Percentiles rank a stretch among this genome's conserved stretches.
phyloP scores from a whole-genome alignment of 2,797 vertebrate genomes.

The Macropus fuliginosus region DNA sequence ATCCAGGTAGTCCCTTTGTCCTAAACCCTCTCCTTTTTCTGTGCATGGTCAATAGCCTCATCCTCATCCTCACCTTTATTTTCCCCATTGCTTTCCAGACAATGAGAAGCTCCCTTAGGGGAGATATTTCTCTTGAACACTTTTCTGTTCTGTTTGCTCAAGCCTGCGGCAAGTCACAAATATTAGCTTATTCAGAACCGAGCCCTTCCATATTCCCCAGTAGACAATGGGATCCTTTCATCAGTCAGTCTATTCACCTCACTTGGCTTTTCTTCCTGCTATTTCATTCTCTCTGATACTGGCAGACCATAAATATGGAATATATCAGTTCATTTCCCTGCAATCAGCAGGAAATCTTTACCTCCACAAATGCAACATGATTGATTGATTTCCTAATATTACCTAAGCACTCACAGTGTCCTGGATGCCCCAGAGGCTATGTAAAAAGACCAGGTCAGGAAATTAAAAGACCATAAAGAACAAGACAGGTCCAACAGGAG shows the following conservation, averaged over 20 bases:
- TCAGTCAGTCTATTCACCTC: not conserved
- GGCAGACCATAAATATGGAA: not conserved
- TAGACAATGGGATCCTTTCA: not conserved
- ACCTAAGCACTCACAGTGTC: rapidly evolving
- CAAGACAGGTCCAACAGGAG: not conserved
- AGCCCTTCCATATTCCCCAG: not conserved
- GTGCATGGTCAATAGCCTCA: not conserved
- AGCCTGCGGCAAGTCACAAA: not conserved
- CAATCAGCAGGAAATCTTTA: not conserved
- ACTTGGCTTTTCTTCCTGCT: not conserved
- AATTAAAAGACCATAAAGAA: not conserved
- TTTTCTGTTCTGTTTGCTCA: not conserved
- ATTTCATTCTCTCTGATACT: not conserved
- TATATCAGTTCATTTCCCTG: not conserved
- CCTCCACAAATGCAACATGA: rapidly evolving
- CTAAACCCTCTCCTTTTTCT: not conserved
- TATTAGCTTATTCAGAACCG: not conserved
- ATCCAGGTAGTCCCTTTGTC: not conserved
- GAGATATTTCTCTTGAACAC: not conserved
- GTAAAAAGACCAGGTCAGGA: not conserved
- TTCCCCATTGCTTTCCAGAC: not conserved
- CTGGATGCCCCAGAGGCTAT: not conserved
- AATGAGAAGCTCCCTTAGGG: not conserved
- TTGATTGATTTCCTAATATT: not conserved
- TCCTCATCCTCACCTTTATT: not conserved